Conservation (phyloP, 1,140 invertebrate genomes). For the Macrotrachela quadricornifera region DNA sequence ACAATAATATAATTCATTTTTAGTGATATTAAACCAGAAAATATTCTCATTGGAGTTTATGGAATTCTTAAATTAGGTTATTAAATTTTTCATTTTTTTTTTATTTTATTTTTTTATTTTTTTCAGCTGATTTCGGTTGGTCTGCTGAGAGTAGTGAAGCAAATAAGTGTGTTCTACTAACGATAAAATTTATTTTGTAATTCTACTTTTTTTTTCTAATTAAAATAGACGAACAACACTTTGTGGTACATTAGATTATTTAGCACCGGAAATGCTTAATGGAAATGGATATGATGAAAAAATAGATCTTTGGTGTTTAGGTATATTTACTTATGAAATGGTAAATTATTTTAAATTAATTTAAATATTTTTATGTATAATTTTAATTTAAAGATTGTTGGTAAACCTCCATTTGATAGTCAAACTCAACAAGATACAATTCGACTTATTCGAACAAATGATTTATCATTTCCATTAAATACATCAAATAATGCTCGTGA, state of each 20-base stretch:
- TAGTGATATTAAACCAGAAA: constrained; percentile 64
- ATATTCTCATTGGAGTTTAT: constrained; percentile 58
- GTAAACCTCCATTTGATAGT: constrained; percentile 69
- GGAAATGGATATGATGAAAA: constrained; percentile 64
- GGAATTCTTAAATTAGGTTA: constrained; percentile 59
- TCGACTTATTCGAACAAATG: constrained; percentile 39
- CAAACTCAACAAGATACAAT: constrained; percentile 55
- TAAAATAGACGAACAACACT: constrained; percentile 53
- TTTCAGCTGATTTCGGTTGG: constrained; percentile 57
- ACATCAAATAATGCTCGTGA: not conserved
- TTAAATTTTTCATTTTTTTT: no score
- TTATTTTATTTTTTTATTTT: no score
- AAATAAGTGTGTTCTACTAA: no score
- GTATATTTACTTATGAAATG: constrained; percentile 71
- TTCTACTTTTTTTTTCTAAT: not conserved
- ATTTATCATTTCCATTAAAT: not conserved
- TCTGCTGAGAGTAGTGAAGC: constrained; percentile 11
- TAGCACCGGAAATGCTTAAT: constrained; percentile 91
- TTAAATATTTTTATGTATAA: not conserved
- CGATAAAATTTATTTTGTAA: no score
- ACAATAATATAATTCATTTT: no score
- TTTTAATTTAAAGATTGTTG: constrained; percentile 31
- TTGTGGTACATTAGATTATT: constrained; percentile 81
- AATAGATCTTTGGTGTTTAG: constrained; percentile 79
- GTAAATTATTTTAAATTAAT: constrained; percentile 42